Percentiles rank a stretch among this genome's conserved stretches.
Evolutionary conservation across 2,113 vertebrate species (phyloP).

Genomic region (Pyrgilauda ruficollis): DNA sequence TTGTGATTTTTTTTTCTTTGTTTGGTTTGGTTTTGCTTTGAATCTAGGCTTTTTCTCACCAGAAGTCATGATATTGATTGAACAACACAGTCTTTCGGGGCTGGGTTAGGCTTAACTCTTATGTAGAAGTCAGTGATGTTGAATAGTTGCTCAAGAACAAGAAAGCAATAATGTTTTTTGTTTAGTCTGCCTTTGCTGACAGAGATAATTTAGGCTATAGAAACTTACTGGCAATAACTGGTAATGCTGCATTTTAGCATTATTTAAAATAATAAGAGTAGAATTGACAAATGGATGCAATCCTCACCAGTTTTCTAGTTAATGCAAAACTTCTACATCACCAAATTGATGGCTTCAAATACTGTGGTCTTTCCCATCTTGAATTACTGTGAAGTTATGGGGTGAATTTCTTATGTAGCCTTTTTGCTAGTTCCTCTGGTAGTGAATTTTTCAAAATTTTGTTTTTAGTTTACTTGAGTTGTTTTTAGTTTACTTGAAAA

Average conservation of each 20-base stretch:
- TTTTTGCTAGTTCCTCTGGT: not conserved
- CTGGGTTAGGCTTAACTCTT: not conserved
- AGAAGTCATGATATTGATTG: not conserved
- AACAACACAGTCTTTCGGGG: not conserved
- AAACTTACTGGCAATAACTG: not conserved
- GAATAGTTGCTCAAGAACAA: not conserved
- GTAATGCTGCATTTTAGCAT: not conserved
- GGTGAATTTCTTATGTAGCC: not conserved
- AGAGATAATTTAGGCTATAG: not conserved
- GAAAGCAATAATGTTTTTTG: not conserved
- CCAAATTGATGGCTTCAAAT: not conserved
- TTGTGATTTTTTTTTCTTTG: not conserved
- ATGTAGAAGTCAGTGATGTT: fast-evolving
- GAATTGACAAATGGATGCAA: not conserved
- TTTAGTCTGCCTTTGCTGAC: not conserved
- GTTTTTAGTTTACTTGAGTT: not conserved
- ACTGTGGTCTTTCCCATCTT: not conserved
- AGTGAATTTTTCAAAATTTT: not conserved
- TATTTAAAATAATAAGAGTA: not conserved
- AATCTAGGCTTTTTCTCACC: not conserved
- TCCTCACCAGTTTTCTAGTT: not conserved
- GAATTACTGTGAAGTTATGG: not conserved
- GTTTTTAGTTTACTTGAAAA: not conserved
- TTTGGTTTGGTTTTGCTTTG: not conserved
- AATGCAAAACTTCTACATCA: not conserved